A percentile compares a stretch with the other conserved stretches of the same genome.
phyloP scores from a whole-genome alignment of 2,113 vertebrate genomes.

The Machaerirhynchus nigripectus region DNA sequence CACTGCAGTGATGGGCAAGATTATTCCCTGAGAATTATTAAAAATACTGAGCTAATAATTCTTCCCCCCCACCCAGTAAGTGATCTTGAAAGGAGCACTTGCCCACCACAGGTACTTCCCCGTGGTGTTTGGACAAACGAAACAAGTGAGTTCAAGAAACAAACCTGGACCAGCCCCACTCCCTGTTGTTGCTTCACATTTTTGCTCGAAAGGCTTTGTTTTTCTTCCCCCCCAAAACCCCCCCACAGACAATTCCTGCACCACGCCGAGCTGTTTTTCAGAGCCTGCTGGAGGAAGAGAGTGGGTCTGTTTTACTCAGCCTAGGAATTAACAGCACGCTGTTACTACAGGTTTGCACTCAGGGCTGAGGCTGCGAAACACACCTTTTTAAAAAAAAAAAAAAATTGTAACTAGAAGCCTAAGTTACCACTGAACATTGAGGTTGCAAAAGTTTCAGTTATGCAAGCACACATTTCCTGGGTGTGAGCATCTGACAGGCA shows the following conservation, averaged over 20 bases:
- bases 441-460: constrained; percentile 48
- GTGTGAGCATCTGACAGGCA: constrained; percentile 16
- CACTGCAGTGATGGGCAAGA: background rate
- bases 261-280: background rate
- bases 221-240: background rate
- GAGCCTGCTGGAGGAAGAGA: background rate
- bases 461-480: constrained; percentile 46
- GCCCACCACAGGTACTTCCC: background rate
- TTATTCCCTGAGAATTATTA: background rate
- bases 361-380: background rate
- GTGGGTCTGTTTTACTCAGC: background rate
- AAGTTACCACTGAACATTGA: background rate
- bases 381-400: background rate
- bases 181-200: background rate
- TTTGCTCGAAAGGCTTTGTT: background rate
- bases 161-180: background rate
- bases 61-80: no score
- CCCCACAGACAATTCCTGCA: background rate
- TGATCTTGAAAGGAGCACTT: background rate
- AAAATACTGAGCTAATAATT: background rate
- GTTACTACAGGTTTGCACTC: background rate
- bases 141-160: background rate
- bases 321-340: background rate
- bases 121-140: background rate
- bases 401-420: background rate